Evolutionary conservation across 2,113 vertebrate genomes (phyloP), one percentile per base, ranked within the genome.

Genomic region (Otocyon megalotis): DNA sequence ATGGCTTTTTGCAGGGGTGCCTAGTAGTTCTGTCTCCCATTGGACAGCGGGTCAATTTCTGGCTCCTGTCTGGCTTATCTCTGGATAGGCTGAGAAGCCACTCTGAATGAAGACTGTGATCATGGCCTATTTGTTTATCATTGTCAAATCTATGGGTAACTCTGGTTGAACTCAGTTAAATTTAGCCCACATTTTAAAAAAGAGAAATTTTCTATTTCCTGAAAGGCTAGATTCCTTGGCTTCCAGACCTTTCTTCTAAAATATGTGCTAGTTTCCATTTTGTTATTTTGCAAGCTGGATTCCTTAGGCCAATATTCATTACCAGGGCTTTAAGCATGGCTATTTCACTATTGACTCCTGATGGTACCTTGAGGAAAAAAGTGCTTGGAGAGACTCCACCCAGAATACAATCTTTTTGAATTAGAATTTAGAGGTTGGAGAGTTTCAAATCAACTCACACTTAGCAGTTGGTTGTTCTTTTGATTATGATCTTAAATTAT

Each of bases 131-230:
- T 84, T 91, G 56, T 50, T 82, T 26, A 71, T 48, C 54, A 16
- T 77, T 37, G 53, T 65, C 15, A 69, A 65, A 9, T 95, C 50
- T 81, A 6, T 92, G 43, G 54, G 14, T 58, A 94, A 91, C 16
- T 62, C 8, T 94, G 22, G 35, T 60, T 77, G 82, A 96, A 94
- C 22, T 96, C 54, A 32, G 32, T 81, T 95, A 90, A 63, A 89
- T 93, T 86, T 79, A 83, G 26, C 37, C 3, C 30, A 72, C 30
- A 35, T 91, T 88, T 89, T 58, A 53, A 74, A n/a, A 87, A 89
- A 85, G 22, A 95, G 0, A 6, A 81, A 63, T 53, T 71, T 86
- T 72, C 12, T 88, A 3, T 17, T 48, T 10, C 17, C 26, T 15
- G 12, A 79, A 37, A 82, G 30, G 0, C 13, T 72, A 71, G n/a